A percentile compares a stretch with the other conserved stretches of the same genome.
These are phyloP conservation scores for Pherbina coryleti DNA, from an alignment of 2,888 invertebrate genomes.

Conservation along the genomic window DNA sequence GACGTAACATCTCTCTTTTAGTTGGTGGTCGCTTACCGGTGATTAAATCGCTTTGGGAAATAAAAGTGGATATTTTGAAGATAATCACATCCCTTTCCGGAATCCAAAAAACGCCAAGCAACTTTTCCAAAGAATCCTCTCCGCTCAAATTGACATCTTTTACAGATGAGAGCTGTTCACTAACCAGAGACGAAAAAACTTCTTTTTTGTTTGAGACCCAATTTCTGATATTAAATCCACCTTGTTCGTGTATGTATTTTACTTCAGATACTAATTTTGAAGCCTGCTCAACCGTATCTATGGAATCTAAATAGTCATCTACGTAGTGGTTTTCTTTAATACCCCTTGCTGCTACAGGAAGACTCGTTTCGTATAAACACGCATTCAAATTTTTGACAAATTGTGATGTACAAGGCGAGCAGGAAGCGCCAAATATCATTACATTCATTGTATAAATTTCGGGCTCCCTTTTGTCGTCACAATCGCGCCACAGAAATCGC, in stretches of 20 bases:
- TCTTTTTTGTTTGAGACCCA: conserved; percentile 39
- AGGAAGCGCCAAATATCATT: conserved; percentile 50
- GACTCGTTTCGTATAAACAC: conserved; percentile 23
- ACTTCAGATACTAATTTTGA: conserved; percentile 35
- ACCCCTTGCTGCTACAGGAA: conserved; percentile 35
- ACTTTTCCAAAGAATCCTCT: conserved; percentile 33
- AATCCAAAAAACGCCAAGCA: conserved; percentile 44
- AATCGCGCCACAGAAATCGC: conserved; percentile 54
- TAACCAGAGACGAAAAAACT: conserved; percentile 27
- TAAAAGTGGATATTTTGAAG: conserved; percentile 35
- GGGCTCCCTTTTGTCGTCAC: background rate
- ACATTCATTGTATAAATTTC: conserved; percentile 46
- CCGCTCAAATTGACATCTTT: conserved; percentile 19
- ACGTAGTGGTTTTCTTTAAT: conserved; percentile 46
- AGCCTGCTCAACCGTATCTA: conserved; percentile 35
- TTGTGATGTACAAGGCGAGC: conserved; percentile 46
- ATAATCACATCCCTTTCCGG: conserved; percentile 29
- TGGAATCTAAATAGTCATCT: conserved; percentile 50
- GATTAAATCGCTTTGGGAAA: conserved; percentile 20
- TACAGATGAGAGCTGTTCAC: conserved; percentile 17
- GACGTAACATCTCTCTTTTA: conserved; percentile 31
- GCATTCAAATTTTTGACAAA: conserved; percentile 43
- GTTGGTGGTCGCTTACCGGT: conserved; percentile 38
- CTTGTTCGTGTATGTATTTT: conserved; percentile 32
- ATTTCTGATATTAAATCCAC: conserved; percentile 40